These are phyloP conservation scores for Caretta caretta DNA, from an alignment of 2,113 vertebrate species.

Conservation along the genomic window DNA sequence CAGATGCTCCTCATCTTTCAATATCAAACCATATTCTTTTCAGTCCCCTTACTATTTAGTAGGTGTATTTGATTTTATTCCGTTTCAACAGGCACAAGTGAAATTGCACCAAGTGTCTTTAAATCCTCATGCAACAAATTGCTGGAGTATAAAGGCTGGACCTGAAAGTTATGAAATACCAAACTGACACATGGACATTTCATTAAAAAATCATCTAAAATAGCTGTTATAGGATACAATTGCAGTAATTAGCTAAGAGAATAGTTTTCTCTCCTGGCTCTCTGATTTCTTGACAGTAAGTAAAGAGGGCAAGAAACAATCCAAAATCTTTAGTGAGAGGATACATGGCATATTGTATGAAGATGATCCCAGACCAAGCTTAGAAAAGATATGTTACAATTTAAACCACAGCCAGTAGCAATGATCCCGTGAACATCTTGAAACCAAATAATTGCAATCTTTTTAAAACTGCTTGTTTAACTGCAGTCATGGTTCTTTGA, in stretches of 20 bases:
- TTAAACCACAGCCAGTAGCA: neutral
- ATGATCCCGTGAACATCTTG: neutral
- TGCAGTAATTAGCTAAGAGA: conserved; percentile 73
- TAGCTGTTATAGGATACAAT: conserved; percentile 53
- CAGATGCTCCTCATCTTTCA: conserved; percentile 53
- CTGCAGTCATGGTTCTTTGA: fast-evolving
- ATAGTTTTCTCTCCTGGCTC: conserved; percentile 61
- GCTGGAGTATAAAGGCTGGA: conserved; percentile 13
- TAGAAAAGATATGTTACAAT: fast-evolving
- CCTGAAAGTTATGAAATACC: conserved; percentile 47
- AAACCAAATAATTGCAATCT: neutral
- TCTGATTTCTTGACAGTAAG: conserved; percentile 59
- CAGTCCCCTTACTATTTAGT: conserved; percentile 54
- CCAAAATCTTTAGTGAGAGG: conserved; percentile 14
- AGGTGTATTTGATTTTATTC: conserved; percentile 56
- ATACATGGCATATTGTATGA: neutral
- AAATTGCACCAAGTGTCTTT: conserved; percentile 42
- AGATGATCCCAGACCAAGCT: neutral
- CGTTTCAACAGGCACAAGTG: conserved; percentile 18
- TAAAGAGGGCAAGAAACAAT: conserved; percentile 47
- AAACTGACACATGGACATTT: conserved; percentile 11
- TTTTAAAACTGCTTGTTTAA: fast-evolving
- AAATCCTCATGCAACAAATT: conserved; percentile 26
- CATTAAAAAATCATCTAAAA: conserved; percentile 74
- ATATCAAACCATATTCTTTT: neutral